Conservation (phyloP, 2,113 vertebrate genomes). For the Malurus alboscapulatus region DNA sequence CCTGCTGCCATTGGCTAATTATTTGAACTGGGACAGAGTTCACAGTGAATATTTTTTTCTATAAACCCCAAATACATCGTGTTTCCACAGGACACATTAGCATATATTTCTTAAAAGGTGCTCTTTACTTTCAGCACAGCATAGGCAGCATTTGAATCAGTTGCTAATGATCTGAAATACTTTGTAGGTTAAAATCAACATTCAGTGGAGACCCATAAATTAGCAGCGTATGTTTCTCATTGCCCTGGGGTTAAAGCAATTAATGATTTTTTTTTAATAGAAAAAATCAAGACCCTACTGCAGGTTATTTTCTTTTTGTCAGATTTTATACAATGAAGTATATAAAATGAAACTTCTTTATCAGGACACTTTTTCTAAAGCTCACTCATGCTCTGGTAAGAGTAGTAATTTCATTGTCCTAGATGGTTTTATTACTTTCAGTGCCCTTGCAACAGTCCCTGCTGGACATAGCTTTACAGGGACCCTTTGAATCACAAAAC, state of each 20-base stretch:
- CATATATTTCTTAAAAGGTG: background rate
- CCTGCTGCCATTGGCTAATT: background rate
- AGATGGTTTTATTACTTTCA: background rate
- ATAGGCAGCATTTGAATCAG: conserved; percentile 36
- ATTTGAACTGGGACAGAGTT: background rate
- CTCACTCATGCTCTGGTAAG: background rate
- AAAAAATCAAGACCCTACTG: background rate
- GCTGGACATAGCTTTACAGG: background rate
- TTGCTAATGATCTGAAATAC: conserved; percentile 56
- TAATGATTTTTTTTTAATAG: background rate
- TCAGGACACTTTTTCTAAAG: background rate
- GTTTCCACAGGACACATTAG: background rate
- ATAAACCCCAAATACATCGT: background rate
- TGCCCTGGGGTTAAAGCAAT: background rate
- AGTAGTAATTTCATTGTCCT: background rate
- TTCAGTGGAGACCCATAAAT: conserved; percentile 55
- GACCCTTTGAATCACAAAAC: background rate
- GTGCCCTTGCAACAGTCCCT: background rate
- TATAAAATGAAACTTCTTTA: background rate
- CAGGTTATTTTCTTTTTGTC: background rate
- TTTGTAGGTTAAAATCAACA: conserved; percentile 35
- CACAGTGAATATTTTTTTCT: background rate
- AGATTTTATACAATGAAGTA: background rate
- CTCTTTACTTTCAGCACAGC: conserved; percentile 1
- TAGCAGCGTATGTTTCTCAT: conserved; percentile 31